Evolutionary conservation across 2,797 vertebrate genomes (phyloP), one percentile per base, ranked within the genome.

Genomic region (Chiloscyllium punctatum): DNA sequence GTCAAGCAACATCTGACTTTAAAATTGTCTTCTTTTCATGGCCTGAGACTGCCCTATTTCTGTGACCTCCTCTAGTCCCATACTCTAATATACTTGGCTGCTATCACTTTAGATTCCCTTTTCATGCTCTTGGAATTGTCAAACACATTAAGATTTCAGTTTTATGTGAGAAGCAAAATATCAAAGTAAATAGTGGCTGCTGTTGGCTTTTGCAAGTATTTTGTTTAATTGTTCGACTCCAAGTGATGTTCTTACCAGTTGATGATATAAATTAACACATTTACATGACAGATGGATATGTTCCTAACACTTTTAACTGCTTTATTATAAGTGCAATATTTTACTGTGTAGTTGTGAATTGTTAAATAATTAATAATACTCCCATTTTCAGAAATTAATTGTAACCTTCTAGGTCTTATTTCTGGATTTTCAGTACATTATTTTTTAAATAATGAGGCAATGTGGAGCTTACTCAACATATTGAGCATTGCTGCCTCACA

Each of bases 221-320:
- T 69, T 94, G 66, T 74, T 30, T 74, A 77, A 77, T 77, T 27
- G 48, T 4, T 71, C n/a, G 94, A 95, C 74, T 95, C 48, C 71
- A 53, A 95, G 42, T 72, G 69, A 77, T 77, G 71, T 95, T 57
- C 48, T n/a, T 94, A 74, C 74, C 71, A 95, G 94, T 57, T 77
- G 94, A 51, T 53, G 30, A 48, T 15, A 95, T 25, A 95, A 95
- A 33, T 57, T 77, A 57, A 74, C 94, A 95, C 71, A 95, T 95
- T 95, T 72, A 95, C 94, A 53, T 33, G 57, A 51, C 71, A 53
- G 94, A 74, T 77, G 69, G 48, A 95, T 95, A 15, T 95, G 51
- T 95, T 77, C 11, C 68, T 74, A 72, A 95, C 94, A 95, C 71
- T 30, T 74, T 95, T 95, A 77, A 95, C 48, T 53, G 94, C 77